Base-by-base conservation (phyloP, 2,113 vertebrate genomes). In the Centropus unirufus region DNA sequence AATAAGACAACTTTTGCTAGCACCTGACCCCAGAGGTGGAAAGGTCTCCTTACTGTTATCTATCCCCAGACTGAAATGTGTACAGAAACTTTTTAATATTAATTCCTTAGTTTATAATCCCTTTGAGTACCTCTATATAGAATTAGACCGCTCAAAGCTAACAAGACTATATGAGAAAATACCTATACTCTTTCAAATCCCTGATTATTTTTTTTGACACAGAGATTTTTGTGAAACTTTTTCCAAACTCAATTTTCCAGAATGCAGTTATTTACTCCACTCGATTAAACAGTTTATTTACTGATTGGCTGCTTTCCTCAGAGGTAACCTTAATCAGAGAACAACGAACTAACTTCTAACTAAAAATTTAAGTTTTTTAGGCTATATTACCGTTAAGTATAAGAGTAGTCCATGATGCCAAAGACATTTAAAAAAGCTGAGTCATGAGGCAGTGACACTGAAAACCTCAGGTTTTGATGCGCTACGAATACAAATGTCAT, bases 1-100 rank as follows among this genome's bases (percentile, higher is more conserved):
- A 94, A 97, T 84, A 87, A 96, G 92, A 97, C 93, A 96, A 97
- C 95, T 96, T 97, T 95, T 92, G 40, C 64, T 90, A 95, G 83
- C 91, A 95, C 89, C 89, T 80, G 88, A 95, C 96, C 97, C 98
- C 96, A 74, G 97, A 97, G 96, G 95, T 87, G 93, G 57, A 94
- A 91, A 94, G 63, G 85, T 90, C 74, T 72, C 67, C 70, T 46
- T 74, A 94, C 96, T 69, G 82, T 80, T 89, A 94, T 79, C 68
- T 32, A 22, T 5, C 7, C 22, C 55, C 42, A 74, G 34, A 49
- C 49, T 9, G 1, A 93, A 80, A 83, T 1, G 5, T 3, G 30
- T 40, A 63, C 34, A 68, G 44, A 20, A 91, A 79, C 63, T 44
- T 57, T 39, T 75, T 22, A 23, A 54, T 51, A 58, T 67, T 89